A percentile compares a stretch with the other conserved stretches of the same genome.
These are phyloP conservation scores for Microhierax caerulescens DNA, from an alignment of 2,797 vertebrate species.

Conservation along the genomic window DNA sequence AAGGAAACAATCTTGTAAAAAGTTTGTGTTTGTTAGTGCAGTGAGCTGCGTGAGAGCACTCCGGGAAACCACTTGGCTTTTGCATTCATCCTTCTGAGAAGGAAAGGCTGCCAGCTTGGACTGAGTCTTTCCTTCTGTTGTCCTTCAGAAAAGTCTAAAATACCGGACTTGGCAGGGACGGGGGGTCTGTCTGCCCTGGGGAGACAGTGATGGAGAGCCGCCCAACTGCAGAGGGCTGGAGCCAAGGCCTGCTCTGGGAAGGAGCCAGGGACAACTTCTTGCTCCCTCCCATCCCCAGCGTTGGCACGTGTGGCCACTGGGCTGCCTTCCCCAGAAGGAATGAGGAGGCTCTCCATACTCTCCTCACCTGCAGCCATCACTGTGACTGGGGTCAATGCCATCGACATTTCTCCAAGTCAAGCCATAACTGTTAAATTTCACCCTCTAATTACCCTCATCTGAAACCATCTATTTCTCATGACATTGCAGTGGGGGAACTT, in stretches of 20 bases:
- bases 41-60: not conserved
- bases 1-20: not conserved
- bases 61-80: not conserved
- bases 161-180: not conserved
- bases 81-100: not conserved
- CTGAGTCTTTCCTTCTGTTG: fast-evolving
- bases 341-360: fast-evolving
- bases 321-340: not conserved
- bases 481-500: not conserved
- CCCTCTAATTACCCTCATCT: not conserved
- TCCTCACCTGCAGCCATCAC: not conserved
- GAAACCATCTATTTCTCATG: not conserved
- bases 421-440: not conserved
- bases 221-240: not conserved
- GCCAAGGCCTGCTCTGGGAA: fast-evolving
- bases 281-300: not conserved
- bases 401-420: fast-evolving
- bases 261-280: not conserved
- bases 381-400: not conserved
- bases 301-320: fast-evolving
- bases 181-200: not conserved
- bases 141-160: fast-evolving
- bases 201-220: not conserved
- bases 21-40: not conserved
- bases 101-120: not conserved